Conservation (phyloP, 2,113 vertebrate species). For the Percopsis transmontana region DNA sequence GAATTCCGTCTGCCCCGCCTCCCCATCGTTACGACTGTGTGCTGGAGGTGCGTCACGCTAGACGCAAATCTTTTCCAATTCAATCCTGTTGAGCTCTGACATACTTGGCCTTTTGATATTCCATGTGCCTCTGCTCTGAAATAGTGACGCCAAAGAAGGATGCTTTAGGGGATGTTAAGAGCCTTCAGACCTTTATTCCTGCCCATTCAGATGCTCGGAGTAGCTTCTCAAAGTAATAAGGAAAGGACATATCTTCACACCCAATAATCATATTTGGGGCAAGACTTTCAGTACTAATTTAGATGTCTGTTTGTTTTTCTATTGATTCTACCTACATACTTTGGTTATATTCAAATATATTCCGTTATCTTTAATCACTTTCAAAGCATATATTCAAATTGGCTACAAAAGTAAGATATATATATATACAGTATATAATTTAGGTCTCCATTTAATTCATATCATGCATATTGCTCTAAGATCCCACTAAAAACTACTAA, state of each 20-base stretch:
- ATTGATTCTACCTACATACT: too few species aligned
- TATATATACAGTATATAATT: too few species aligned
- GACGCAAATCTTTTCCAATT: constrained; percentile 49
- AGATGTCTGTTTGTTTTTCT: too few species aligned
- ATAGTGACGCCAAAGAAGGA: constrained; percentile 20
- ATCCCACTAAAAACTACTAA: too few species aligned
- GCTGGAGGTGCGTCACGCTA: constrained; percentile 61
- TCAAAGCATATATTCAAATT: constrained; percentile 47
- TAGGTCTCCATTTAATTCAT: too few species aligned
- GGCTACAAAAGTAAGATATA: constrained; percentile 35
- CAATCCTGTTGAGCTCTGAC: constrained; percentile 57
- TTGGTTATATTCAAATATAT: constrained; percentile 35
- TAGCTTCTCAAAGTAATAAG: constrained; percentile 19
- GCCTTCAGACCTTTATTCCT: constrained; percentile 16
- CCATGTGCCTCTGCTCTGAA: constrained; percentile 32
- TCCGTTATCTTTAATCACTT: constrained; percentile 38
- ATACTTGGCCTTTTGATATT: constrained; percentile 61
- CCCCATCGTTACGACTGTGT: constrained; percentile 35
- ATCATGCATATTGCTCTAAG: too few species aligned
- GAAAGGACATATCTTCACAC: constrained; percentile 24
- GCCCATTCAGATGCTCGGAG: constrained; percentile 5
- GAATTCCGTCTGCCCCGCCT: constrained; percentile 60
- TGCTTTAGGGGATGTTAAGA: constrained; percentile 3
- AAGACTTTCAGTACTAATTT: constrained; percentile 59
- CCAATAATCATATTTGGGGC: constrained; percentile 26